Base-by-base conservation (phyloP, 2,113 vertebrate genomes). In the Blennius ocellaris region DNA sequence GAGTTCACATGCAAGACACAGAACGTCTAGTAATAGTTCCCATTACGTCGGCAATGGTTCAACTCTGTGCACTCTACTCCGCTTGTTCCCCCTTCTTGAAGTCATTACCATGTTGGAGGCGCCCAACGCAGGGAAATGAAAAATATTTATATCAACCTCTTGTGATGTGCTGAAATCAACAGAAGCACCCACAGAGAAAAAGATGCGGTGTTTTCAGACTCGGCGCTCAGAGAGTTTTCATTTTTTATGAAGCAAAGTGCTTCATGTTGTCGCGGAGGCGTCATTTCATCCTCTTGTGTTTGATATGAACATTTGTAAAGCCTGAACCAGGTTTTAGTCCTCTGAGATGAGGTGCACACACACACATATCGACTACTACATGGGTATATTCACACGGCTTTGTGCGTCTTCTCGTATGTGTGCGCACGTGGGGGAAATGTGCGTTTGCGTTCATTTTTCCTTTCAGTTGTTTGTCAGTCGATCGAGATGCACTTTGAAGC, bases 111-210 rank as follows among this genome's bases (percentile, higher is more conserved):
- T 41, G 36, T 15, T 37, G 9, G 39, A 74, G 15, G 39, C 57
- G 40, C 17, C 6, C 54, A 41, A 44, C 8, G 51, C 3, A n/a
- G 15, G 10, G 58, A 47, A 44, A 60, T 16, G 30, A 10, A 10
- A 69, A 44, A 65, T 50, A 60, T 45, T 69, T 39, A 53, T 48
- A 60, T 38, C 36, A 52, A n/a, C 68, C 11, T n/a, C n/a, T n/a
- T 60, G 58, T 69, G 49, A 50, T 15, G 44, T 47, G 44, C 12
- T 47, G 43, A 78, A 69, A 58, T 36, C 61, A 63, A 59, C 59
- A 66, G 12, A 51, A 21, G 43, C 6, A 1, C 5, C 45, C 45
- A 15, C 14, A 48, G 45, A 48, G 45, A 48, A 14, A 15, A 14
- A 15, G 14, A 48, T n/a, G 6, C 10, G 14, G 0, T 14, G n/a